Evolutionary conservation across 2,888 invertebrate genomes (phyloP), one percentile per base, ranked within the genome.

Genomic region (Tetropium fuscum): DNA sequence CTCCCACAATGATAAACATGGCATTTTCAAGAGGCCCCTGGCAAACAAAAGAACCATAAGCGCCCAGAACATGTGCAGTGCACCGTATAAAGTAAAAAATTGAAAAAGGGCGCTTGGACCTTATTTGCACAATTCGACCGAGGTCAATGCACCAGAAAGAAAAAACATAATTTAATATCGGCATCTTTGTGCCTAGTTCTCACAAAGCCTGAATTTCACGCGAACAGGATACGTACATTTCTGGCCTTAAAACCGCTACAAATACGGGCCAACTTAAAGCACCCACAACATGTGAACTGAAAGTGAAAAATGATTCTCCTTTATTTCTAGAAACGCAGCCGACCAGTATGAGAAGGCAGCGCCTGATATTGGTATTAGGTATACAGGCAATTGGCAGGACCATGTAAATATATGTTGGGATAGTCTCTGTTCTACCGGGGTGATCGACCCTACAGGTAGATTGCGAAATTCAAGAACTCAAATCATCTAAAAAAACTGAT

Each of bases 271-370:
- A 58, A 25, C 5, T 8, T 30, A 13, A 56, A 41, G 13, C 73
- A 70, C 73, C 73, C 71, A 70, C 72, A 59, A 68, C 65, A 63
- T 57, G 60, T 63, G 58, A 60, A 68, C 64, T 64, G 73, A 73
- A 74, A 71, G 72, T 74, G 72, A 74, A 74, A 74, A 74, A 74
- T 74, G 74, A 74, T 72, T 70, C 72, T 68, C 63, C 64, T n/a
- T 68, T 64, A 70, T 69, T 72, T 73, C 66, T 60, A 27, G 53
- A 64, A 66, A 68, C 55, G 60, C 60, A 40, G 32, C 58, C 58
- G 59, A 56, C 53, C 47, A 58, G 43, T 47, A 40, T 61, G 49
- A 60, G 54, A 54, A 54, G 55, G 20, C 54, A 59, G 56, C 56
- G 48, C 44, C 2, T 0, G 18, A 8, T 6, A 1, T 8, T 6